Base-by-base conservation (phyloP, 92 coral and sea anemone genomes). In the Palythoa heliodiscus region DNA sequence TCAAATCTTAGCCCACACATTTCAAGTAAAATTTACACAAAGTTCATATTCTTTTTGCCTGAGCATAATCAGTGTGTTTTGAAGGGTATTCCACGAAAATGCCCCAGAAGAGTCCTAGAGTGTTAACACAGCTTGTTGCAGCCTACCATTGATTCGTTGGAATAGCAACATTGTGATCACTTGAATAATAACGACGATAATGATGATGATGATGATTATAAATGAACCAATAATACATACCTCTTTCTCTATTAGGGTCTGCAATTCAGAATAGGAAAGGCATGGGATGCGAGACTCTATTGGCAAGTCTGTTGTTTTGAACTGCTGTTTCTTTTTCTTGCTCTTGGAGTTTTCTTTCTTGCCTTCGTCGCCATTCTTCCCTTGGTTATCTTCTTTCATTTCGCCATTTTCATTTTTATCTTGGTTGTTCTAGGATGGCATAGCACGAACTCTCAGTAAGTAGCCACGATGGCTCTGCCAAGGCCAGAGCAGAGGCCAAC, bases 251-350 rank as follows among this genome's bases (percentile, higher is more conserved):
- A 92, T 64, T 16, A 87, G 90, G n/a, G 70, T 86, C 38, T 88
- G 91, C 4, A 96, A 84, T 12, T 92, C 93, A 72, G 86, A 39
- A 24, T 78, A 58, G n/a, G 89, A 82, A 7, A 96, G 77, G 20
- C 93, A 83, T 6, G 98, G 95, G 2, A 94, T 94, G 35, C 61
- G 69, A 19, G 90, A 52, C 4, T 92, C 95, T 6, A 96, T 88
- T 77, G 91, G 91, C 43, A 96, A 91, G 23, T 96, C 99, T 71
- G 89, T 86, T 48, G 93, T 89, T 76, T 94, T 96, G 3, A 91
- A 94, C 81, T 88, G 84, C 43, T 86, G 96, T 50, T 96, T 96
- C 95, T 94, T 96, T 72, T 94, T 96, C 95, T 96, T 96, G 23
- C 93, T 72, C 81, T 93, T 95, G 0, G 94, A 90, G 14, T 87